phyloP scores from a whole-genome alignment of 2,113 vertebrate species.

The Struthidea cinerea region DNA sequence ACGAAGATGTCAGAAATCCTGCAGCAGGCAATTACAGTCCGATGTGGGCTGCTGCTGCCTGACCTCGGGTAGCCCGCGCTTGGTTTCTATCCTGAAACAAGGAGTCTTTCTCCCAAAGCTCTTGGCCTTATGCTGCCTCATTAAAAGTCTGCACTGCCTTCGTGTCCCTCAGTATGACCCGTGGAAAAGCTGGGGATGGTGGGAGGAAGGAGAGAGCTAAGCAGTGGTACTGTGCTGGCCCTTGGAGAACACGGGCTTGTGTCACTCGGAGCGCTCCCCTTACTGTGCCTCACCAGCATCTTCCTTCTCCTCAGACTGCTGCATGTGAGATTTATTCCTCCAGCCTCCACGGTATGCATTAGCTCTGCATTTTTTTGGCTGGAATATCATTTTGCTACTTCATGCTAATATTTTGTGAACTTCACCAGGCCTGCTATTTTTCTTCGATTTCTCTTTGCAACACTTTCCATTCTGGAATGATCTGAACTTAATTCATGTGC shows the following conservation, averaged over 20 bases:
- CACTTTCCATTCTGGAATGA: neutral
- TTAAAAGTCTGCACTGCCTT: neutral
- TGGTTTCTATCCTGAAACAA: neutral
- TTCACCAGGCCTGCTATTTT: neutral
- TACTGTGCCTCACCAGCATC: neutral
- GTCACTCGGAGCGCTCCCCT: neutral
- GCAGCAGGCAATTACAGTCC: slow-evolving; percentile 7
- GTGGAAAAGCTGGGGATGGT: neutral
- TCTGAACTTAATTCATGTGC: neutral
- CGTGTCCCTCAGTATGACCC: accelerated
- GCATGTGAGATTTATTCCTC: neutral
- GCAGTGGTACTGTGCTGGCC: neutral
- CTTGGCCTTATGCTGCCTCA: neutral
- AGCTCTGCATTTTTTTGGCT: neutral
- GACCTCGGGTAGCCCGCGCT: neutral
- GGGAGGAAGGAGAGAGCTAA: neutral
- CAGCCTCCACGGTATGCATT: neutral
- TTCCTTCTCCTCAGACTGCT: neutral
- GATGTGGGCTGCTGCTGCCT: neutral
- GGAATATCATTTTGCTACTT: neutral
- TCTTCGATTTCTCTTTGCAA: neutral
- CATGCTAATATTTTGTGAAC: neutral
- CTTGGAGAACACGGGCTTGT: neutral
- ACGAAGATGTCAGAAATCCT: neutral
- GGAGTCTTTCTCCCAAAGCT: neutral